Conservation (phyloP, 2,797 vertebrate species). For the Manis javanica region DNA sequence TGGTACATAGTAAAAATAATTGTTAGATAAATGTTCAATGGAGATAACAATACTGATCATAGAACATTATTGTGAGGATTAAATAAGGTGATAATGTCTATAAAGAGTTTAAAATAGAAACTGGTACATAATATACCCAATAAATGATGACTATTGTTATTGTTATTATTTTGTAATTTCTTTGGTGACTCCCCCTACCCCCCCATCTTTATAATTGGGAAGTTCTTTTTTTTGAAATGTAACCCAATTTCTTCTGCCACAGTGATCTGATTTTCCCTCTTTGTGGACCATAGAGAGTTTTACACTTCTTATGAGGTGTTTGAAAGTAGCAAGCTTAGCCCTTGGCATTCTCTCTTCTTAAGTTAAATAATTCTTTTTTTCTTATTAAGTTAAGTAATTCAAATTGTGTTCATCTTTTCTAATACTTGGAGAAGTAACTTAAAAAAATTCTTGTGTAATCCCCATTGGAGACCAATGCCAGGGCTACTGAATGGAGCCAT, state of each 20-base stretch:
- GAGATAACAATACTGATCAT: background rate
- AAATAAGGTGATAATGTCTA: background rate
- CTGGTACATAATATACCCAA: background rate
- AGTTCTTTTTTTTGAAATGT: background rate
- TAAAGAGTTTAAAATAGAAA: conserved; percentile 26
- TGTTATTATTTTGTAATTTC: conserved; percentile 33
- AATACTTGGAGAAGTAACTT: conserved; percentile 53
- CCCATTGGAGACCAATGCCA: background rate
- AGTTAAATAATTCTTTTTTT: conserved; percentile 30
- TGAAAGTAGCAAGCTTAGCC: background rate
- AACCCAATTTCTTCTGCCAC: background rate
- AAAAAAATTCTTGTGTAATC: background rate
- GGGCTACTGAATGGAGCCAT: conserved; percentile 11
- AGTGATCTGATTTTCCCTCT: conserved; percentile 22
- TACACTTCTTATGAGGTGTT: background rate
- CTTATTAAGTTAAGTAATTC: conserved; percentile 17
- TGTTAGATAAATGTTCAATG: background rate
- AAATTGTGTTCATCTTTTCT: conserved; percentile 43
- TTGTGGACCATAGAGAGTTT: background rate
- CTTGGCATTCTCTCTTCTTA: background rate
- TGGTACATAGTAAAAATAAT: background rate
- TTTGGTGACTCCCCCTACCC: background rate
- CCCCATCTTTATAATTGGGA: background rate
- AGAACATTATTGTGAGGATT: background rate
- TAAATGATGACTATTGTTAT: background rate